These are phyloP conservation scores for Sesia bembeciformis DNA, from an alignment of 2,888 invertebrate species.

Conservation along the genomic window DNA sequence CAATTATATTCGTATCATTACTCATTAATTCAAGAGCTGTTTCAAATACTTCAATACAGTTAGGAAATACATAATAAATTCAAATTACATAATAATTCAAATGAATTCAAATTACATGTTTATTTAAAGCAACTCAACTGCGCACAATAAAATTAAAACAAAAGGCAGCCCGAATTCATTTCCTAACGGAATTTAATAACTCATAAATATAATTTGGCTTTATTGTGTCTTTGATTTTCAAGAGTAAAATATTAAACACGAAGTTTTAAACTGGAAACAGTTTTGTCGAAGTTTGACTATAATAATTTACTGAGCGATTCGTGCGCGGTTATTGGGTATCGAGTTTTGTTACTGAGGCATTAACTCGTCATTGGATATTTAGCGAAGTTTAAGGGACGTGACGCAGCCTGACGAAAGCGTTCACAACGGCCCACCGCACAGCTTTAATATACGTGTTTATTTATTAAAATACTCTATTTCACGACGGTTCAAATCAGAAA, in stretches of 20 bases:
- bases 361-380: slow-evolving; percentile 25
- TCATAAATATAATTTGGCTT: neutral
- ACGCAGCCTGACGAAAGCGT: neutral
- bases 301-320: slow-evolving; percentile 20
- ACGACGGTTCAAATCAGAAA: no score
- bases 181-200: neutral
- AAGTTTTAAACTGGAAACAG: slow-evolving; percentile 5
- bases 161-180: neutral
- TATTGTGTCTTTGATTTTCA: slow-evolving; percentile 2
- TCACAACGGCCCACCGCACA: neutral
- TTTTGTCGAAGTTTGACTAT: slow-evolving; percentile 9
- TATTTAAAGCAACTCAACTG: neutral
- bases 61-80: no score
- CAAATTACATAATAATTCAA: no score
- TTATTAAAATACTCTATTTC: neutral
- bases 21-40: no score
- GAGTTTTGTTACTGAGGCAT: slow-evolving; percentile 11
- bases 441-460: neutral
- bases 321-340: slow-evolving; percentile 18
- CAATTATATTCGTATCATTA: no score
- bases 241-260: slow-evolving; percentile 2
- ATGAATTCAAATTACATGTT: no score
- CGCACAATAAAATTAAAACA: neutral
- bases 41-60: no score
- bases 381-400: slow-evolving; percentile 14